Conservation (phyloP, 1,140 invertebrate genomes). For the Laupala kohalensis region DNA sequence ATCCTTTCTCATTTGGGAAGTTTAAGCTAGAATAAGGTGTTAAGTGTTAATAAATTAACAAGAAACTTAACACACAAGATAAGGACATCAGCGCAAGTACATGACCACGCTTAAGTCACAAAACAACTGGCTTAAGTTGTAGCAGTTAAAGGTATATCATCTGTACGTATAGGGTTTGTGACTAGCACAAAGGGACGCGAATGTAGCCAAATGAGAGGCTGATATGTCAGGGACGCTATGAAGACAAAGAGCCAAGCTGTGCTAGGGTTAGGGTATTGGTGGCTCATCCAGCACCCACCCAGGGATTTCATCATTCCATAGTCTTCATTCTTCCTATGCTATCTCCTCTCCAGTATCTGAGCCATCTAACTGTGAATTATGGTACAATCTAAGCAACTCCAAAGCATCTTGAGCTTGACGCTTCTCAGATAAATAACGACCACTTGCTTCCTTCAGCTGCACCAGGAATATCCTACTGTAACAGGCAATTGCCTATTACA, state of each 20-base stretch:
- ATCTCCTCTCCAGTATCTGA: not conserved
- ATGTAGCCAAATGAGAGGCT: not conserved
- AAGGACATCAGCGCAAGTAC: not conserved
- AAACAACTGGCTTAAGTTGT: not conserved
- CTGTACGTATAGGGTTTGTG: not conserved
- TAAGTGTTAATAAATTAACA: too few species aligned
- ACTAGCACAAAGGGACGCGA: not conserved
- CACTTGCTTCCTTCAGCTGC: conserved; percentile 68
- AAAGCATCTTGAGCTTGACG: conserved; percentile 70
- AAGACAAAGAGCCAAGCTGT: not conserved
- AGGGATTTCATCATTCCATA: not conserved
- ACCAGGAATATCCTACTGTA: conserved; percentile 54
- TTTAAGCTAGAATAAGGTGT: not conserved
- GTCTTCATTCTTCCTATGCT: not conserved
- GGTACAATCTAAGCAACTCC: conserved; percentile 50
- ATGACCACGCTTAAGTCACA: not conserved
- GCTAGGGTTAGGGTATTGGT: not conserved
- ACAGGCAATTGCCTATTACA: conserved; percentile 19
- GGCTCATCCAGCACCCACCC: not conserved
- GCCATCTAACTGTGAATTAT: conserved; percentile 6
- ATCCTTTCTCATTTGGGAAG: not conserved
- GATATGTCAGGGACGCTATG: not conserved
- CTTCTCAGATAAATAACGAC: conserved; percentile 64
- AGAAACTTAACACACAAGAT: not conserved
- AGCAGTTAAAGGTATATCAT: not conserved